Conservation (phyloP, 2,797 vertebrate species). For the Champsocephalus esox region DNA sequence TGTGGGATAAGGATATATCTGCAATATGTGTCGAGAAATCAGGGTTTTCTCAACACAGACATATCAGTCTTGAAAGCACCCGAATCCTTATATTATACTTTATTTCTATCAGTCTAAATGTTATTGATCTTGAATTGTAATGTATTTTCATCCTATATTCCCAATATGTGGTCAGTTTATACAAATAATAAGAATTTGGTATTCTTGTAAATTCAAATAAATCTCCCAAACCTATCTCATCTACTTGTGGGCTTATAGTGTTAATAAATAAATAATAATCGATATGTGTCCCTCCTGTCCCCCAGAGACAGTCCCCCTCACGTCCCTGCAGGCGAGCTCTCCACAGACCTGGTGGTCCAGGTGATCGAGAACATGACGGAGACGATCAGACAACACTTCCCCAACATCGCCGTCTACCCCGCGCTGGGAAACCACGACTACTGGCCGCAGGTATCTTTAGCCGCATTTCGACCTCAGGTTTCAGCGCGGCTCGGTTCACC, state of each 20-base stretch:
- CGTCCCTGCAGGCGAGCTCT: slow-evolving; percentile 88
- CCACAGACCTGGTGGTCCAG: slow-evolving; percentile 90
- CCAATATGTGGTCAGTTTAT: too few species aligned
- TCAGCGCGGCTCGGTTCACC: too few species aligned
- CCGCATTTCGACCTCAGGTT: too few species aligned
- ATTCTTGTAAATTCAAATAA: too few species aligned
- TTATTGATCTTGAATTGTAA: too few species aligned
- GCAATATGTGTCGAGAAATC: background rate
- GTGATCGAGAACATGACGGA: slow-evolving; percentile 93
- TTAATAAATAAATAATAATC: background rate
- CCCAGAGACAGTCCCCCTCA: slow-evolving; percentile 95
- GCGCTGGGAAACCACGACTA: slow-evolving; percentile 98
- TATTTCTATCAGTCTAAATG: too few species aligned
- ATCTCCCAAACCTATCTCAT: too few species aligned
- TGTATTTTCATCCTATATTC: too few species aligned
- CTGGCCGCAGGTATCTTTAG: slow-evolving; percentile 89
- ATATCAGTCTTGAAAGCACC: too few species aligned
- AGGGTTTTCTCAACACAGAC: too few species aligned
- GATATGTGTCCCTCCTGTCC: slow-evolving; percentile 20
- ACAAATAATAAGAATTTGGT: too few species aligned
- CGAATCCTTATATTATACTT: too few species aligned
- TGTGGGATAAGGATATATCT: background rate
- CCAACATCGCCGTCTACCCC: slow-evolving; percentile 90
- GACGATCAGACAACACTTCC: slow-evolving; percentile 88
- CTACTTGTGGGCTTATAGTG: background rate